Evolutionary conservation across 2,113 vertebrate genomes (phyloP).

Genomic region (Haemorhous mexicanus): DNA sequence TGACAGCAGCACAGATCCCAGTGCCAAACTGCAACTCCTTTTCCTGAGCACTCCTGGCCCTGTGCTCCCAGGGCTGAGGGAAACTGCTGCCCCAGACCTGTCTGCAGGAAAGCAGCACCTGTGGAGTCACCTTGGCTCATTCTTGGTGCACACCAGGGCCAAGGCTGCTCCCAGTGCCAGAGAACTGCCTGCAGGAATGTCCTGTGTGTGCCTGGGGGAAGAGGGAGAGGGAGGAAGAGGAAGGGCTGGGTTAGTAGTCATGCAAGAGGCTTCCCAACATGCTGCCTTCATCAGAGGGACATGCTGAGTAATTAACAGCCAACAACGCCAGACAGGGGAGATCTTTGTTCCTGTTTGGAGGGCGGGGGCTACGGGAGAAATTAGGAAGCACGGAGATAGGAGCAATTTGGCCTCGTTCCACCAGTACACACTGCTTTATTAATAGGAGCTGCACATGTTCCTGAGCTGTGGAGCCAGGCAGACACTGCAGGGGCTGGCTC

Average conservation of each 20-base stretch:
- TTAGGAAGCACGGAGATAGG: not conserved
- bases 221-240: conserved; percentile 47
- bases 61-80: not conserved
- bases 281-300: not conserved
- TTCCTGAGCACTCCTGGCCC: not conserved
- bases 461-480: conserved; percentile 20
- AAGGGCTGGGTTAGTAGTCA: conserved; percentile 21
- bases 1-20: not conserved
- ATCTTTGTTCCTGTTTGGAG: conserved; percentile 25
- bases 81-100: not conserved
- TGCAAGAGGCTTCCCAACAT: not conserved
- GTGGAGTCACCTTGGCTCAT: not conserved
- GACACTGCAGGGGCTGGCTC: not conserved
- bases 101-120: not conserved
- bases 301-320: not conserved
- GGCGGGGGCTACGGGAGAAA: not conserved
- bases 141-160: not conserved
- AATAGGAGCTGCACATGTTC: conserved; percentile 42
- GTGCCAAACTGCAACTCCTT: not conserved
- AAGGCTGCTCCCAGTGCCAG: not conserved
- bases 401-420: not conserved
- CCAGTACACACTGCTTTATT: conserved; percentile 45
- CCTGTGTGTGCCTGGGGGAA: not conserved
- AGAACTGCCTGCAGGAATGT: not conserved
- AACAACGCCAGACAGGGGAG: not conserved